Base-by-base conservation (phyloP, 1,140 invertebrate species). In the Drosophila baimaii region DNA sequence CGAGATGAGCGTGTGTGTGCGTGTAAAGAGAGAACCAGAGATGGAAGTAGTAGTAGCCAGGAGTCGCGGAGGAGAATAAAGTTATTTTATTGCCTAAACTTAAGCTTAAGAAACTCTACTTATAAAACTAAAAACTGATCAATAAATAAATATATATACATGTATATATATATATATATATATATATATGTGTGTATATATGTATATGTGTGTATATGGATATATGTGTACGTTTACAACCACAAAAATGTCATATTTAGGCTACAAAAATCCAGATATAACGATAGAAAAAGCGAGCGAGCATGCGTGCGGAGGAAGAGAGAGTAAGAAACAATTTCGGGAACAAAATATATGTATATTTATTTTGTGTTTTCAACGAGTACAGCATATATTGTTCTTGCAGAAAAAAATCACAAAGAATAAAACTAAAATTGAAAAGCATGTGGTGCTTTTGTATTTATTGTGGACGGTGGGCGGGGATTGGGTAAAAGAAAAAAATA, bases 301-400 rank as follows among this genome's bases (percentile, higher is more conserved):
- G 44, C 43, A 33, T 21, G 56, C 43, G 44, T 23, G 56, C 47
- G 54, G 13, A 19, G 12, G n/a, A 37, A 25, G 31, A 43, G 35
- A 74, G 47, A 55, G n/a, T n/a, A 58, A 41, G 79, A 58, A 59
- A 80, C 83, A 86, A 86, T 83, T 86, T 86, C 76, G 83, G 83
- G 83, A 86, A 86, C 83, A 86, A 86, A 86, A 83, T 79, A 78
- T 82, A 57, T 84, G 79, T 86, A 57, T 84, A 84, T 86, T 86
- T 86, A 79, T 88, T 88, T 79, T 86, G 78, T 84, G 81, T 80
- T 84, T 88, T 81, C 57, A 73, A 69, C 65, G 62, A 69, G 73
- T 76, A 66, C 73, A 57, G 76, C 55, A 76, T 55, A 47, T 76
- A 76, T 76, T 76, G 73, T 76, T 76, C 72, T 76, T 76, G 72